phyloP scores from a whole-genome alignment of 2,113 vertebrate species.

The Formicarius rufipectus region DNA sequence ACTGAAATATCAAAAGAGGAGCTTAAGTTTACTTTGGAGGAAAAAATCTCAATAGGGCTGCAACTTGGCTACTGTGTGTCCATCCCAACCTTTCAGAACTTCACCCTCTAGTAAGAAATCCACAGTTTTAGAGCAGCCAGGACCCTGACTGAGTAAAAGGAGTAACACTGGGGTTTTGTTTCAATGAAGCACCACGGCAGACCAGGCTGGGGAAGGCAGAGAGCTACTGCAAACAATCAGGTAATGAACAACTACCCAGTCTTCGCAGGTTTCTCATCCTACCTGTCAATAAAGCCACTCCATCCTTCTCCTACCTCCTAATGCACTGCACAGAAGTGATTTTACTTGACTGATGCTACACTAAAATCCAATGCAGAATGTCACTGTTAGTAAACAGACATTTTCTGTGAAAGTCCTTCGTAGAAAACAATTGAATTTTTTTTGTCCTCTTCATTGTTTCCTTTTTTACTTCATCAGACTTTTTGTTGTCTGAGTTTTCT shows the following conservation, averaged over 20 bases:
- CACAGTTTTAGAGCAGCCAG: neutral
- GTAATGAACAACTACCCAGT: slow-evolving; percentile 26
- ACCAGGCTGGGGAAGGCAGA: neutral
- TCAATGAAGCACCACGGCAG: neutral
- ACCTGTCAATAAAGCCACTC: slow-evolving; percentile 24
- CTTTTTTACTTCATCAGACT: neutral
- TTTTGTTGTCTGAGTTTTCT: neutral
- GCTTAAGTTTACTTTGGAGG: neutral
- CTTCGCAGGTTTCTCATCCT: neutral
- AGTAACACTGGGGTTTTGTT: neutral
- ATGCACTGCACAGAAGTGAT: neutral
- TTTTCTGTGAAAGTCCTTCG: neutral
- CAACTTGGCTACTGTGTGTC: neutral
- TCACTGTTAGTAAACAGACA: slow-evolving; percentile 11
- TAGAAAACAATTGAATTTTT: neutral
- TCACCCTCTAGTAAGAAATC: neutral
- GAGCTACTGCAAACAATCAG: neutral
- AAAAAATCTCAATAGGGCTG: neutral
- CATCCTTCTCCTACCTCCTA: neutral
- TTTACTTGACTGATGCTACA: slow-evolving; percentile 4
- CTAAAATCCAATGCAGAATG: neutral
- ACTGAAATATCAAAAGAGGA: neutral
- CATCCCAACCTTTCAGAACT: neutral
- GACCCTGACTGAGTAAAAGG: neutral
- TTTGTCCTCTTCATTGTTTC: neutral